Percentiles rank a stretch among this genome's conserved stretches.
Conservation (phyloP, 2,797 vertebrate species). For the Gobio occitaniae region DNA sequence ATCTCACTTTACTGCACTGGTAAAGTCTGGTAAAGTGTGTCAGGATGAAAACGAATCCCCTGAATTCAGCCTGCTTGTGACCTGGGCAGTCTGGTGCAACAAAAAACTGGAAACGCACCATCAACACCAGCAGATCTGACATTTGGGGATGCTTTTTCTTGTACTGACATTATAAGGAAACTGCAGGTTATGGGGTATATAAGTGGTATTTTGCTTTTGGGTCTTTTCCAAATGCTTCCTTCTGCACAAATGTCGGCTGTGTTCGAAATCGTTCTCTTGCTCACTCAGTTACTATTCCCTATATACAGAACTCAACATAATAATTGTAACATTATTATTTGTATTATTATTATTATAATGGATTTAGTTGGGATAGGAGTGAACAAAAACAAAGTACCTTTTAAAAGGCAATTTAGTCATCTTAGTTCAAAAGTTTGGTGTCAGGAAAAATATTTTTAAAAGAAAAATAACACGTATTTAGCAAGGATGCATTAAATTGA, state of each 20-base stretch:
- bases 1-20: slow-evolving; percentile 26
- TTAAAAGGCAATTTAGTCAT: not conserved
- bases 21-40: slow-evolving; percentile 27
- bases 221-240: not conserved
- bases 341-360: too few relatives aligned
- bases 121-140: not conserved
- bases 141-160: slow-evolving; percentile 1
- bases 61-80: not conserved
- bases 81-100: not conserved
- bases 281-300: not conserved
- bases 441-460: not conserved
- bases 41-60: not conserved
- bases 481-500: not conserved
- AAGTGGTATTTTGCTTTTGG: slow-evolving; percentile 12
- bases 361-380: not conserved
- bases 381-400: not conserved
- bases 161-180: slow-evolving; percentile 21
- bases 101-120: not conserved
- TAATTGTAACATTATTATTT: too few relatives aligned
- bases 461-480: not conserved
- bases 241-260: not conserved
- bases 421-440: not conserved
- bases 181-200: not conserved
- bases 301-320: not conserved
- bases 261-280: not conserved